These are phyloP conservation scores for Hypena proboscidalis DNA, from an alignment of 2,888 invertebrate species.

Conservation along the genomic window DNA sequence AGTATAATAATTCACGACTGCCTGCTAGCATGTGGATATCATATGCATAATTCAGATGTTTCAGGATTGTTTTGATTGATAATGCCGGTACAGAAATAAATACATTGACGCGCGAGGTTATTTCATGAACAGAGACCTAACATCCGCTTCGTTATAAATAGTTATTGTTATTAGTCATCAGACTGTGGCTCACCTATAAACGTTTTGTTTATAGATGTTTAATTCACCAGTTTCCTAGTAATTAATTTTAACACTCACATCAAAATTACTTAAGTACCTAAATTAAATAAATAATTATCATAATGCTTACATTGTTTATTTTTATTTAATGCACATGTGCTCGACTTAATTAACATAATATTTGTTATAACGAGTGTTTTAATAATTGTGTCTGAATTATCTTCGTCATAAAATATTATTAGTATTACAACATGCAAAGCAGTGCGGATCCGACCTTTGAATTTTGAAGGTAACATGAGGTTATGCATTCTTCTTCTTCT, in stretches of 20 bases:
- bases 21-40: not conserved
- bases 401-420: too few species aligned
- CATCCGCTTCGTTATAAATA: constrained; percentile 10
- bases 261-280: not conserved
- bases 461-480: too few species aligned
- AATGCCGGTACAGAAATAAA: constrained; percentile 29
- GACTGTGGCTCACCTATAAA: constrained; percentile 8
- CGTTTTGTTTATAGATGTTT: constrained; percentile 8
- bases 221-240: not conserved
- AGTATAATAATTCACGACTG: not conserved
- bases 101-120: constrained; percentile 5
- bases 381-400: too few species aligned
- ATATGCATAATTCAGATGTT: constrained; percentile 28
- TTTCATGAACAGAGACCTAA: constrained; percentile 15
- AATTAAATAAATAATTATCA: not conserved
- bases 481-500: too few species aligned
- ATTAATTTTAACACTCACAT: not conserved
- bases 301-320: not conserved
- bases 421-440: not conserved
- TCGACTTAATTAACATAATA: constrained; percentile 1
- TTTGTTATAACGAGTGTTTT: too few species aligned
- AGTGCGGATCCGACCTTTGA: not conserved
- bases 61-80: constrained; percentile 30
- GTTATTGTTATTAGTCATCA: constrained; percentile 12
- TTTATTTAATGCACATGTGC: not conserved